These are phyloP conservation scores for Porites divaricata DNA, from an alignment of 92 coral and sea anemone species.

Conservation along the genomic window DNA sequence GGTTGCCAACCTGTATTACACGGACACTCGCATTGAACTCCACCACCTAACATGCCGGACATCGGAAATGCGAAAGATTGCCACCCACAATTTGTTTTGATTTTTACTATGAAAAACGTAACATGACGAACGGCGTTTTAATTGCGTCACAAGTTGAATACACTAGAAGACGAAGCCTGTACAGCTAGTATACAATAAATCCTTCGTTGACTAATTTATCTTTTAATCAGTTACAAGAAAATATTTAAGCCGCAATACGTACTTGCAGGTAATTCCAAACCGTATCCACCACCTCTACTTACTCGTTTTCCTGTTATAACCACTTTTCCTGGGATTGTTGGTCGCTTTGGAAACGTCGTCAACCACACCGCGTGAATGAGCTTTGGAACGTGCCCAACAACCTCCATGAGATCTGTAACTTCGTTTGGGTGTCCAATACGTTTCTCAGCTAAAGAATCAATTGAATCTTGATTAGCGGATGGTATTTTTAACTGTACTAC, in stretches of 20 bases:
- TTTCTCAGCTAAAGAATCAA: neutral
- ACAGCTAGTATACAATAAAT: no score
- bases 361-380: no score
- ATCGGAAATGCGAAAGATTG: neutral
- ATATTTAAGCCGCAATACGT: no score
- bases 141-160: no score
- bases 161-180: no score
- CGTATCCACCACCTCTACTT: constrained; percentile 14
- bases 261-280: constrained; percentile 14
- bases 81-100: constrained; percentile 2
- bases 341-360: neutral
- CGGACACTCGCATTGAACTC: no score
- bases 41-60: no score
- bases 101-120: constrained; percentile 2
- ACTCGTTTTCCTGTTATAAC: constrained; percentile 13
- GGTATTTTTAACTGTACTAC: neutral
- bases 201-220: no score
- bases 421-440: constrained; percentile 2
- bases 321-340: neutral
- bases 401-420: constrained; percentile 1
- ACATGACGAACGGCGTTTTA: neutral
- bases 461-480: neutral
- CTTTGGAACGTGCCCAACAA: constrained; percentile 3
- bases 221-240: no score
- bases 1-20: no score